Percentiles rank a stretch among this genome's conserved stretches.
Evolutionary conservation across 2,797 vertebrate species (phyloP).

Genomic region (Monodelphis domestica): DNA sequence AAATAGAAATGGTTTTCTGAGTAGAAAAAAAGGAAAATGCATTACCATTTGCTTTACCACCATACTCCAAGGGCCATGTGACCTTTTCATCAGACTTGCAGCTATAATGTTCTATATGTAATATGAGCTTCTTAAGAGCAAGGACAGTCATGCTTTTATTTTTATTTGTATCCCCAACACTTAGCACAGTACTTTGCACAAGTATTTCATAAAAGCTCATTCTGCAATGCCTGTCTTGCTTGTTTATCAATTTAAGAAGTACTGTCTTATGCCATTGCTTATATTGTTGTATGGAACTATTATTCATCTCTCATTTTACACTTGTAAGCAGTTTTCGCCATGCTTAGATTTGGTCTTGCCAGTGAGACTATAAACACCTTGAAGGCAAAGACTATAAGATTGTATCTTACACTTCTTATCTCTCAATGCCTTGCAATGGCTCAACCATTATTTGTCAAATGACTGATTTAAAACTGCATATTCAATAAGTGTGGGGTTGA

Average conservation of each 20-base stretch:
- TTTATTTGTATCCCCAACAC: not conserved
- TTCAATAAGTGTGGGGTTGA: not conserved
- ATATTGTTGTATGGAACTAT: not conserved
- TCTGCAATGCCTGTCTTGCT: not conserved
- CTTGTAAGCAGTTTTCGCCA: not conserved
- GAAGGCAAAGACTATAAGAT: not conserved
- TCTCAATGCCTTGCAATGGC: not conserved
- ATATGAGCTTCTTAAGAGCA: not conserved
- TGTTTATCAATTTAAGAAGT: not conserved
- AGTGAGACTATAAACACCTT: not conserved
- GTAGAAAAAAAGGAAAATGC: not conserved
- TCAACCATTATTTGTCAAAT: not conserved
- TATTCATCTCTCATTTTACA: not conserved
- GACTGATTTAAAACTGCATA: not conserved
- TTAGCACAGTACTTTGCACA: not conserved
- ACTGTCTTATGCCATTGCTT: not conserved
- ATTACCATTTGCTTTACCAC: not conserved
- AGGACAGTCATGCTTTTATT: not conserved
- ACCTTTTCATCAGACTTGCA: not conserved
- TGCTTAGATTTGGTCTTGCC: not conserved
- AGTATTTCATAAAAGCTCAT: not conserved
- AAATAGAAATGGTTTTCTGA: not conserved
- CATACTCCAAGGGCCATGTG: not conserved
- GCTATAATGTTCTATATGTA: not conserved
- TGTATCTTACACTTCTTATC: not conserved